phyloP scores from a whole-genome alignment of 2,888 invertebrate genomes.

The Drosophila paramelanica region DNA sequence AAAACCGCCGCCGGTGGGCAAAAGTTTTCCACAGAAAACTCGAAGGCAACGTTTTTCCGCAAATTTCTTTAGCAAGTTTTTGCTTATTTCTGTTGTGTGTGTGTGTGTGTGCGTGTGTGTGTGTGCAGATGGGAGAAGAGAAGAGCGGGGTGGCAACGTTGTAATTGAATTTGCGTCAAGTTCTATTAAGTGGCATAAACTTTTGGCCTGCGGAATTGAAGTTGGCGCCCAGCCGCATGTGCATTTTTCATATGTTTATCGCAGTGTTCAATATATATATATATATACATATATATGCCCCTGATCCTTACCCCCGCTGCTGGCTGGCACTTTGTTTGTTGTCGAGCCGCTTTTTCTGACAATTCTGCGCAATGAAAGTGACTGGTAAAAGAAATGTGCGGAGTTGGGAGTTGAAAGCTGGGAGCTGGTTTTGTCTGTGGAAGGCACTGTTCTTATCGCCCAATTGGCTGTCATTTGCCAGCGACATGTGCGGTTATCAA shows the following conservation, averaged over 20 bases:
- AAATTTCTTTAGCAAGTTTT: conserved; percentile 74
- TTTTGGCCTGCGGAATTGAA: conserved; percentile 72
- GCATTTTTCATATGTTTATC: conserved; percentile 81
- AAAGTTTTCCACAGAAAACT: conserved; percentile 55
- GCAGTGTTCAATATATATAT: conserved; percentile 66
- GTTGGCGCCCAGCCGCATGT: conserved; percentile 72
- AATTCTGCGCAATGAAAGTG: conserved; percentile 61
- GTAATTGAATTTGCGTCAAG: conserved; percentile 81
- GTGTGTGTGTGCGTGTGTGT: background rate
- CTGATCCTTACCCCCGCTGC: background rate
- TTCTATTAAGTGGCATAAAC: conserved; percentile 80
- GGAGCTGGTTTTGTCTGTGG: conserved; percentile 25
- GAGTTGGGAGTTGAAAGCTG: conserved; percentile 5
- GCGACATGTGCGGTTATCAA: conserved; percentile 76
- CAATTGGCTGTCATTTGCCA: conserved; percentile 72
- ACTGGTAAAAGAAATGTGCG: conserved; percentile 19
- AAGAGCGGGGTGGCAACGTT: conserved; percentile 39
- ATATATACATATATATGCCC: background rate
- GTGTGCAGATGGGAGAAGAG: background rate
- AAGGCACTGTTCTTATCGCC: conserved; percentile 59
- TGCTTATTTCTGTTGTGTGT: conserved; percentile 12
- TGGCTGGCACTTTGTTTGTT: conserved; percentile 28
- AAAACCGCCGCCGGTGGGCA: conserved; percentile 57
- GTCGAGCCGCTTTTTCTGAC: conserved; percentile 56
- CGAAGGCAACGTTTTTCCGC: conserved; percentile 71